Conservation (phyloP, 2,113 vertebrate species). For the Podocnemis expansa region DNA sequence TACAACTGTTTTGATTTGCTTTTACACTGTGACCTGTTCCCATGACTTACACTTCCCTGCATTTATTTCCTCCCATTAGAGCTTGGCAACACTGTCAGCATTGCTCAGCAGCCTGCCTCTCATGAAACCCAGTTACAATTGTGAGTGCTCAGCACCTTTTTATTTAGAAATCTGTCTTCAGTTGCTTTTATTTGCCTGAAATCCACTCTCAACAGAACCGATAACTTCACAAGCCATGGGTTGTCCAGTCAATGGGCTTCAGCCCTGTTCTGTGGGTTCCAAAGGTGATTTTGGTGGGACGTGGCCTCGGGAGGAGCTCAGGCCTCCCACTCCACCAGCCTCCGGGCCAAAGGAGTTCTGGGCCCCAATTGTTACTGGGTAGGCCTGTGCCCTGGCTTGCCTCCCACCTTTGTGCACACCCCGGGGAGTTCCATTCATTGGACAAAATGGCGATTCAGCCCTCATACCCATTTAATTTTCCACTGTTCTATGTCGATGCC, state of each 20-base stretch:
- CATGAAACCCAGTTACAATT: background rate
- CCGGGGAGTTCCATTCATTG: background rate
- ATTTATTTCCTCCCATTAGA: too few relatives aligned
- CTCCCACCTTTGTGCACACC: too few relatives aligned
- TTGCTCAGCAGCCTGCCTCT: background rate
- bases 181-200: background rate
- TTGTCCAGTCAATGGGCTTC: background rate
- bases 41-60: too few relatives aligned
- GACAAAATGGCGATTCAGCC: background rate
- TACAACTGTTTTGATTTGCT: too few relatives aligned
- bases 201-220: accelerated
- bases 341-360: too few relatives aligned
- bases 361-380: too few relatives aligned
- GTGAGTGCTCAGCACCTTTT: background rate
- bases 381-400: too few relatives aligned
- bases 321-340: too few relatives aligned
- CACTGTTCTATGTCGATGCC: background rate
- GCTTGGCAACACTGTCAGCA: background rate
- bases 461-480: background rate
- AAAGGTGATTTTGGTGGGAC: too few relatives aligned
- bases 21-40: too few relatives aligned
- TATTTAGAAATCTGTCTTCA: background rate
- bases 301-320: too few relatives aligned
- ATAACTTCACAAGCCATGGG: background rate
- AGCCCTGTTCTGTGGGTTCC: background rate